Base-by-base conservation (phyloP, 2,888 invertebrate species). In the Drosophila macrospina region DNA sequence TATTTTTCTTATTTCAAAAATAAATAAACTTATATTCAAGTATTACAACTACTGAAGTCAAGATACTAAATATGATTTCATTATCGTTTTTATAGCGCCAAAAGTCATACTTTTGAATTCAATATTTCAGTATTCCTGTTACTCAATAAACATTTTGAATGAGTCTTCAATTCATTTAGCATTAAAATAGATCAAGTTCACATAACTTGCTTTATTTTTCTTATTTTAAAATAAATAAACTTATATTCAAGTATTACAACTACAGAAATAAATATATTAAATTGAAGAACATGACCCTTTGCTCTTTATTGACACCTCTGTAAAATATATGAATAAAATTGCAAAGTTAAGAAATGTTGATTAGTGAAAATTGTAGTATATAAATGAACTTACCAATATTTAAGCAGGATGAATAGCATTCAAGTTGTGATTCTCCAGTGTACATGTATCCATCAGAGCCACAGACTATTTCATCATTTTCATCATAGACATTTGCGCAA, bases 391-490 rank as follows among this genome's bases (percentile, higher is more conserved):
- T 68, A 91, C 91, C 91, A 69, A 91, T 91, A 64, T 89, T 90
- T 52, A 91, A 76, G 70, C 91, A 91, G 7, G 91, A 87, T 7
- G 91, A 89, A 76, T 91, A 91, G 42, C 91, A 91, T 74, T 91
- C 87, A 69, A 91, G 82, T 69, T 91, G 91, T 0, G 91, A 78
- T 65, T 91, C 91, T 48, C 91, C 91, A 5, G 91, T 91, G 59
- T 91, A 91, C 91, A 91, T 91, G 55, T 89, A 91, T 44, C 91
- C 91, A 76, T 91, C 91, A 13, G 91, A 91, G 24, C 91, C 91
- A 63, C 91, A 91, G 1, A 91, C 86, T 26, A 91, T 88, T 75
- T 91, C 91, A 57, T 91, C 91, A 61, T 90, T 90, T 34, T 91
- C 91, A 67, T 91, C 91, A 61, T 91, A 91, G 1, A 91, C 90